Evolutionary conservation across 2,113 vertebrate genomes (phyloP).

Genomic region (Todiramphus saurophagus): DNA sequence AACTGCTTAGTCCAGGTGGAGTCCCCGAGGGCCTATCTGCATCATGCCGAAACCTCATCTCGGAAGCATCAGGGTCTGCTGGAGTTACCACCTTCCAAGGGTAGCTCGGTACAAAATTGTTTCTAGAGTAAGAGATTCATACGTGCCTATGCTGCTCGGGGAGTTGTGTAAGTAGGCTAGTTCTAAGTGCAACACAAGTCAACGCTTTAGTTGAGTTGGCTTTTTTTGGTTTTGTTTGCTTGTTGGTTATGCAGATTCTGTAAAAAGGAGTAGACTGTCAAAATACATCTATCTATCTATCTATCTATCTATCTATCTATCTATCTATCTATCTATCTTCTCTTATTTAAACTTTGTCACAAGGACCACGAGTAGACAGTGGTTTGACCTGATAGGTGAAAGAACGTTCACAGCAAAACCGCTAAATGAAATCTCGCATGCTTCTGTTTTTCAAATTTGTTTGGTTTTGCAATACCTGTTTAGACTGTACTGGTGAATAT

Average conservation of each 20-base stretch:
- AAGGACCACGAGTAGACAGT: neutral
- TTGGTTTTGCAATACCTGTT: neutral
- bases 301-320: neutral
- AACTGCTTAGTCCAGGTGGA: too few relatives aligned
- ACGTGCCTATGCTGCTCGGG: accelerated
- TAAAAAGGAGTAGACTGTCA: neutral
- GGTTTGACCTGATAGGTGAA: neutral
- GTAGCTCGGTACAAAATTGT: neutral
- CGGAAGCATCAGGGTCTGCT: neutral
- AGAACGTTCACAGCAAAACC: neutral
- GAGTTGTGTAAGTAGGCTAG: too few relatives aligned
- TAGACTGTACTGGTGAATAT: neutral
- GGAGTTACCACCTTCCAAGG: neutral
- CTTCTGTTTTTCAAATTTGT: neutral
- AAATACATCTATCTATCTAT: neutral
- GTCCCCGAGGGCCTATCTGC: neutral
- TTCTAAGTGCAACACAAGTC: neutral
- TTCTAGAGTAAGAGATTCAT: neutral
- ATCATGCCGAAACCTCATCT: accelerated
- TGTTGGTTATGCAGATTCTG: neutral
- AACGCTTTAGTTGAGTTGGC: neutral
- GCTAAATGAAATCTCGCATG: neutral
- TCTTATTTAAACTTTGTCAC: neutral
- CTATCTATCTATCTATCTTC: neutral
- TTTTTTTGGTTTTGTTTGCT: neutral